These are phyloP conservation scores for Sebastes glaucus DNA, from an alignment of 2,797 vertebrate genomes.

Conservation along the genomic window DNA sequence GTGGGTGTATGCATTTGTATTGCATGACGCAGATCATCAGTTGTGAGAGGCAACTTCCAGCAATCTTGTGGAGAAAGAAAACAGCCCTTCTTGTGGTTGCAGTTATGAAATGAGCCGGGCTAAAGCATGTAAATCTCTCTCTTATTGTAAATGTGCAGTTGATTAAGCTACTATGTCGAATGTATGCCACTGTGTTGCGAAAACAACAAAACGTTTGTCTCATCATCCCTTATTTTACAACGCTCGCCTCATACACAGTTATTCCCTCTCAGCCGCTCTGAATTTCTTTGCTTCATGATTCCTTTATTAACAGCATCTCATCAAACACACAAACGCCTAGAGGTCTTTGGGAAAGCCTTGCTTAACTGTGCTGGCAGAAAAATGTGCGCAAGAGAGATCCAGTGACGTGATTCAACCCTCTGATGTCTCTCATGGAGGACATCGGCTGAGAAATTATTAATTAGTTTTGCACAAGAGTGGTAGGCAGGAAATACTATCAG, in stretches of 20 bases:
- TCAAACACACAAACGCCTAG: slow-evolving; percentile 66
- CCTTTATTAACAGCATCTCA: slow-evolving; percentile 65
- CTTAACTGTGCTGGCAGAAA: slow-evolving; percentile 69
- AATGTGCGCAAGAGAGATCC: slow-evolving; percentile 64
- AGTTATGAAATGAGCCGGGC: slow-evolving; percentile 13
- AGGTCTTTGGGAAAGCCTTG: slow-evolving; percentile 69
- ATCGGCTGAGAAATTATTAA: slow-evolving; percentile 82
- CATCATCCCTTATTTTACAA: slow-evolving; percentile 36
- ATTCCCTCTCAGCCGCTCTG: slow-evolving; percentile 37
- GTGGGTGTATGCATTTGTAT: slow-evolving; percentile 20
- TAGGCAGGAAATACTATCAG: slow-evolving; percentile 71
- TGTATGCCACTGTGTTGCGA: slow-evolving; percentile 15
- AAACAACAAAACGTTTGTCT: slow-evolving; percentile 20
- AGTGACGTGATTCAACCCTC: slow-evolving; percentile 68
- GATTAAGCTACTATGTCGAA: slow-evolving; percentile 11
- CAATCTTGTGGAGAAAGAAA: slow-evolving; percentile 22
- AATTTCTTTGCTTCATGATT: slow-evolving; percentile 47
- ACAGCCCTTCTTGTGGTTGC: slow-evolving; percentile 16
- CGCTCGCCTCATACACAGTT: slow-evolving; percentile 13
- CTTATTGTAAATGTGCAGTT: slow-evolving; percentile 31
- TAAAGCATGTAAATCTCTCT: slow-evolving; percentile 16
- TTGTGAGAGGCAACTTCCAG: slow-evolving; percentile 18
- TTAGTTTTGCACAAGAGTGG: slow-evolving; percentile 74
- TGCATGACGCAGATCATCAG: slow-evolving; percentile 34
- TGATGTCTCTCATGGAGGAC: slow-evolving; percentile 71